Evolutionary conservation across 2,113 vertebrate genomes (phyloP).

Genomic region (Sapayoa aenigma): DNA sequence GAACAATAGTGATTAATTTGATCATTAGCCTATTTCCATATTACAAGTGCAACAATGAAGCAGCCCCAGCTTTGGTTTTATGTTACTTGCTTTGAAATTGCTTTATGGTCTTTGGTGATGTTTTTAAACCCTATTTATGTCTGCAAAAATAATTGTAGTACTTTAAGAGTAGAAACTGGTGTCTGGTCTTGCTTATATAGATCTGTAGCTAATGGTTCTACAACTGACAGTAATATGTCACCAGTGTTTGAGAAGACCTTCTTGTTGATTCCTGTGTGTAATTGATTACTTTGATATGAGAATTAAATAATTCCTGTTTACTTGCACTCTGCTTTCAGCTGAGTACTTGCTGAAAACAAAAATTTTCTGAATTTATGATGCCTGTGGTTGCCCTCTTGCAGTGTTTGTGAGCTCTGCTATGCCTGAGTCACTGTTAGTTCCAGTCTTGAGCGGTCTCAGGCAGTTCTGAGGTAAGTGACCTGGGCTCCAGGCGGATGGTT

Average conservation of each 20-base stretch:
- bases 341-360: slow-evolving; percentile 21
- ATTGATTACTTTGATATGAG: slow-evolving; percentile 29
- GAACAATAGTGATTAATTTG: neutral
- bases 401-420: neutral
- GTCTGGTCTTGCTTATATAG: neutral
- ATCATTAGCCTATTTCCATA: neutral
- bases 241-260: neutral
- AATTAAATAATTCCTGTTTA: slow-evolving; percentile 33
- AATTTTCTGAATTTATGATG: neutral
- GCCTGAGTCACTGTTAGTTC: neutral
- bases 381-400: neutral
- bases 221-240: neutral
- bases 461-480: neutral
- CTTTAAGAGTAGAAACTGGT: neutral
- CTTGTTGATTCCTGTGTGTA: neutral
- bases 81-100: neutral
- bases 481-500: neutral
- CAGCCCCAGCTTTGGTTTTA: neutral
- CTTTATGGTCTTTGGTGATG: neutral
- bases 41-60: neutral
- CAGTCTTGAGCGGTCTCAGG: neutral
- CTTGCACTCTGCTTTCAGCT: neutral
- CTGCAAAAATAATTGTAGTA: neutral
- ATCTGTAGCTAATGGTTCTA: neutral
- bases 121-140: neutral